Base-by-base conservation (phyloP, 2,888 invertebrate species). In the Dasysyrphus albostriatus region DNA sequence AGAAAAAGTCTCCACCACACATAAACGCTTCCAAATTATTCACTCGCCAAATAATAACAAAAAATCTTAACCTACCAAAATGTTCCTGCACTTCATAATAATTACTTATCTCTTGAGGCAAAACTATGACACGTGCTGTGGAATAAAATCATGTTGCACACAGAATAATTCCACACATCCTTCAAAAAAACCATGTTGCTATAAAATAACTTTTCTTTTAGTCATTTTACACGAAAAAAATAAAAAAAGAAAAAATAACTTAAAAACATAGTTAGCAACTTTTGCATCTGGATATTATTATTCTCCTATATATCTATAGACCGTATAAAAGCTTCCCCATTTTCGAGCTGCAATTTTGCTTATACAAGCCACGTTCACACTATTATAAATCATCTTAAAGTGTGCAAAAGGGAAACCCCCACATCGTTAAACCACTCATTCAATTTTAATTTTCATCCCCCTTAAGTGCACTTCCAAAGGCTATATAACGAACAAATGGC, bases 371-470 rank as follows among this genome's bases (percentile, higher is more conserved):
- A 82, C 74, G 69, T 75, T 78, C 70, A 58, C 74, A 74, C 77
- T 61, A 49, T 69, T 77, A 69, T 70, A 77, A 85, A 78, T 77
- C 77, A 74, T 85, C 81, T 69, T 74, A 77, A 82, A 70, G 56
- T 73, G 69, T 73, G 58, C 81, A 77, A 69, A 81, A 65, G 76
- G 65, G 65, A 59, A 73, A 67, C 77, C 74, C 73, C 69, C 82
- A 82, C 77, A 82, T 70, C 77, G 56, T 78, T 82, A 73, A 85
- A 77, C 73, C 74, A 85, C 83, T 87, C 82, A 78, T 83, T 83
- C 78, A 83, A 76, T 79, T 87, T 87, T 83, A 87, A 75, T 87
- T 87, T 87, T 44, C 83, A 87, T 72, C 65, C 70, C 73, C 78
- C 70, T 84, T 75, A 83, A 87, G 83, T 79, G 87, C 78, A 87